These are phyloP conservation scores for Agraylea sexmaculata DNA, from an alignment of 1,140 invertebrate species.

Conservation along the genomic window DNA sequence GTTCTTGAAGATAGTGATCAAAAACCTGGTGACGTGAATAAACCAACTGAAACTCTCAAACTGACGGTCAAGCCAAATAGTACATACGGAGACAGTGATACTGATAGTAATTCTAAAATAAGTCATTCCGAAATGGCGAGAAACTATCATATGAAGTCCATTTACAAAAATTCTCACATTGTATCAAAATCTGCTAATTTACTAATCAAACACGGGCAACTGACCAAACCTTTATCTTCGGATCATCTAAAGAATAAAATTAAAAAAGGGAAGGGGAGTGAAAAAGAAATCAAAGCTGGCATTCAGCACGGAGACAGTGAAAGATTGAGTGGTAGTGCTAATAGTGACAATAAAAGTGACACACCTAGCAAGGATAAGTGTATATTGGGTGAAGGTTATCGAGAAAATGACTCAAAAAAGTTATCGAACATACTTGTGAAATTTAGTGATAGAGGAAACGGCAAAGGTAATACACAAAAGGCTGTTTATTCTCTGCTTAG, in stretches of 20 bases:
- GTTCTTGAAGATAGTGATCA: too few relatives aligned
- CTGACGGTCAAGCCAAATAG: too few relatives aligned
- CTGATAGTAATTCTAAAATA: too few relatives aligned
- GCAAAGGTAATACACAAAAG: background rate
- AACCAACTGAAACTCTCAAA: too few relatives aligned
- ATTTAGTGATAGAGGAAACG: constrained; percentile 7
- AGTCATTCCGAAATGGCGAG: constrained; percentile 28
- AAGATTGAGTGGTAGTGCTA: constrained; percentile 24
- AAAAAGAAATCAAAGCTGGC: constrained; percentile 1
- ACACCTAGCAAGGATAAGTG: constrained; percentile 36
- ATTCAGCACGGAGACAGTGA: constrained; percentile 23
- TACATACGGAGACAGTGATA: constrained; percentile 6
- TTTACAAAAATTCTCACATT: constrained; percentile 37
- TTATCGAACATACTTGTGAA: constrained; percentile 5
- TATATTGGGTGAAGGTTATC: constrained; percentile 37
- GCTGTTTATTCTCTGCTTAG: constrained; percentile 1
- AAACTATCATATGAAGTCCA: constrained; percentile 36
- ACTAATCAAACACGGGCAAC: constrained; percentile 24
- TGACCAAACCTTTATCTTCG: constrained; percentile 22
- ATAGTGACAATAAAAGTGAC: constrained; percentile 32
- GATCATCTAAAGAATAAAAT: constrained; percentile 30
- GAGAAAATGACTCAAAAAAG: constrained; percentile 33
- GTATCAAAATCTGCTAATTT: constrained; percentile 35
- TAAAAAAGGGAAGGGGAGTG: constrained; percentile 24
- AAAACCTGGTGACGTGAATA: too few relatives aligned